phyloP scores from a whole-genome alignment of 2,888 invertebrate genomes.

The Perizoma flavofasciatum region DNA sequence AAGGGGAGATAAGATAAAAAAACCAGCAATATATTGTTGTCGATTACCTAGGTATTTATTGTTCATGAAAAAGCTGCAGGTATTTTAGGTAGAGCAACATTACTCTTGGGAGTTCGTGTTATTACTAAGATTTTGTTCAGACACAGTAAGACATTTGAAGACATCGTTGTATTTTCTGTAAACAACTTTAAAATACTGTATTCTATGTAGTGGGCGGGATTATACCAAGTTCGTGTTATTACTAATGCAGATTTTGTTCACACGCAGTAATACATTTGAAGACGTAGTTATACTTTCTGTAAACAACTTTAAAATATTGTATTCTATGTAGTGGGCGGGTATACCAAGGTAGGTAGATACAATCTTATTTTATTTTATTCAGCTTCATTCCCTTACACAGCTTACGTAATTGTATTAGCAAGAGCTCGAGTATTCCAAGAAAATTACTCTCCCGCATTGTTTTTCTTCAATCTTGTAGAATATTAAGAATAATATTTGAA shows the following conservation, averaged over 20 bases:
- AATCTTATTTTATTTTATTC: background rate
- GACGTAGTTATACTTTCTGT: background rate
- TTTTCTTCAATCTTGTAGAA: constrained; percentile 52
- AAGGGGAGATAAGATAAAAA: constrained; percentile 44
- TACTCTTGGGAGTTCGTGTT: background rate
- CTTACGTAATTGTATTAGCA: constrained; percentile 45
- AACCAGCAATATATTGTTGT: too few species aligned
- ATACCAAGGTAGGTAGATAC: background rate
- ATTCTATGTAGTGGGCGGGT: background rate
- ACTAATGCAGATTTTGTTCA: background rate
- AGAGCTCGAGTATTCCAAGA: constrained; percentile 39
- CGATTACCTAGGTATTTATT: constrained; percentile 43
- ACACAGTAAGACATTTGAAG: background rate
- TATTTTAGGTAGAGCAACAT: too few species aligned
- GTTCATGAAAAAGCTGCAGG: constrained; percentile 33
- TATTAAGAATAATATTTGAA: constrained; percentile 37
- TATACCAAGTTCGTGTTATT: constrained; percentile 1
- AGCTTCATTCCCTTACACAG: constrained; percentile 15
- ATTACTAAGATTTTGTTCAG: background rate
- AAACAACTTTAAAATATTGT: background rate
- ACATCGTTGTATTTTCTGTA: background rate
- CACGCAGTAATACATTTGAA: background rate
- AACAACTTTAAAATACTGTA: background rate
- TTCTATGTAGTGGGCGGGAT: background rate
- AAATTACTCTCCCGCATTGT: constrained; percentile 46